A percentile compares a stretch with the other conserved stretches of the same genome.
These are phyloP conservation scores for Alsophila aescularia DNA, from an alignment of 2,888 invertebrate species.

Conservation along the genomic window DNA sequence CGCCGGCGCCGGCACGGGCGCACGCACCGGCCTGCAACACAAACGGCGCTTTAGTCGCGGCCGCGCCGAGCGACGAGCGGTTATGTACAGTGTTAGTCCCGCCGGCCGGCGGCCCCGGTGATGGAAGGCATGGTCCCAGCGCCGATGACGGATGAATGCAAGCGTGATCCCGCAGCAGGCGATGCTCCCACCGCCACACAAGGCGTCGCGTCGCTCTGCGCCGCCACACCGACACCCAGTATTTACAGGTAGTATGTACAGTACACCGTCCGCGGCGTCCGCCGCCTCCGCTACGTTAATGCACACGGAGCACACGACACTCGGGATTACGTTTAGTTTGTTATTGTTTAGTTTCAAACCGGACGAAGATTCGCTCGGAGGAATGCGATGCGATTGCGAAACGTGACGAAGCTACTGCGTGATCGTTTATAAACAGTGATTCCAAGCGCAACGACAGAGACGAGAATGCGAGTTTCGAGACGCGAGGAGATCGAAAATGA, in stretches of 20 bases:
- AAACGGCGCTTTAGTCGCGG: conserved; percentile 38
- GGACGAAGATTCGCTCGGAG: conserved; percentile 4
- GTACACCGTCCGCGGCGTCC: neutral
- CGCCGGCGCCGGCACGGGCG: conserved; percentile 21
- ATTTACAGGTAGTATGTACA: conserved; percentile 28
- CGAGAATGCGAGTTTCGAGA: neutral
- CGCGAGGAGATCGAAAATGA: neutral
- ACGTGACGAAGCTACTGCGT: conserved; percentile 19
- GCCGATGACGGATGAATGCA: conserved; percentile 10
- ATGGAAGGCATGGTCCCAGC: neutral
- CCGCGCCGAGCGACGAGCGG: too few relatives aligned
- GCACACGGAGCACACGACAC: neutral
- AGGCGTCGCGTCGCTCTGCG: conserved; percentile 16
- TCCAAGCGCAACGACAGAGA: conserved; percentile 20
- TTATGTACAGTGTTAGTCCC: too few relatives aligned
- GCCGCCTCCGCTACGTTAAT: neutral
- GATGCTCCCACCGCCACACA: conserved; percentile 12
- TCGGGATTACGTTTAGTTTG: conserved; percentile 40
- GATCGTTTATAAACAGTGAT: conserved; percentile 30
- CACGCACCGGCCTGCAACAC: conserved; percentile 65
- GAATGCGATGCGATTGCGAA: conserved; percentile 8
- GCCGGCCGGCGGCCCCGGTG: neutral
- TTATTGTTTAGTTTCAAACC: conserved; percentile 34
- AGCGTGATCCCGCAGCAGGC: conserved; percentile 25
- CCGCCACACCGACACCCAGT: conserved; percentile 32